Percentiles rank a stretch among this genome's conserved stretches.
Conservation (phyloP, 2,797 vertebrate genomes). For the Gambelia wislizenii region DNA sequence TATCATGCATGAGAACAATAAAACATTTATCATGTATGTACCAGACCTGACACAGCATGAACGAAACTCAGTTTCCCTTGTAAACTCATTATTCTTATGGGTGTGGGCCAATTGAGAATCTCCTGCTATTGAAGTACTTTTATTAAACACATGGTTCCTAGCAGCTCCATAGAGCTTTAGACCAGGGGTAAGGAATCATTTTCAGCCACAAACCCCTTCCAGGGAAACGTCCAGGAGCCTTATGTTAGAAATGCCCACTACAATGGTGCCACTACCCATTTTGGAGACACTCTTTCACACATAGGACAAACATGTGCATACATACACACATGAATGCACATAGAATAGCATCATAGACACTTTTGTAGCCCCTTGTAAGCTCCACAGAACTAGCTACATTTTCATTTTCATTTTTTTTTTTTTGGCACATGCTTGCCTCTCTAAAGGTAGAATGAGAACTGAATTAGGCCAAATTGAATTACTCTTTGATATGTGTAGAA, state of each 20-base stretch:
- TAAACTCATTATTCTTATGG: not conserved
- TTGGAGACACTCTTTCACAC: not conserved
- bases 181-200: not conserved
- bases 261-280: not conserved
- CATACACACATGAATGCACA: not conserved
- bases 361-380: not conserved
- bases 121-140: not conserved
- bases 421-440: not conserved
- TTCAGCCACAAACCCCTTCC: not conserved
- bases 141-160: not conserved
- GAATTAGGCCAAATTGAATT: not conserved
- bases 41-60: not conserved
- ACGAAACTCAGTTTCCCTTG: not conserved
- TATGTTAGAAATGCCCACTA: not conserved
- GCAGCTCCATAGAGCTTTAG: not conserved
- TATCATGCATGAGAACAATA: not conserved
- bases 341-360: not conserved
- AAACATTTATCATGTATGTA: not conserved
- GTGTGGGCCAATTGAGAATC: not conserved
- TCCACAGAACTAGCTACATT: not conserved
- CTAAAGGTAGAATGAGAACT: conserved; percentile 3
- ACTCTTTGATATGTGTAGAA: not conserved
- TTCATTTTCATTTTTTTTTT: not conserved
- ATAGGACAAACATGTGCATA: no score
- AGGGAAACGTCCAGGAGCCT: not conserved